These are phyloP conservation scores for Pocillopora damicornis DNA, from an alignment of 64 coral and sea anemone genomes.

Conservation along the genomic window DNA sequence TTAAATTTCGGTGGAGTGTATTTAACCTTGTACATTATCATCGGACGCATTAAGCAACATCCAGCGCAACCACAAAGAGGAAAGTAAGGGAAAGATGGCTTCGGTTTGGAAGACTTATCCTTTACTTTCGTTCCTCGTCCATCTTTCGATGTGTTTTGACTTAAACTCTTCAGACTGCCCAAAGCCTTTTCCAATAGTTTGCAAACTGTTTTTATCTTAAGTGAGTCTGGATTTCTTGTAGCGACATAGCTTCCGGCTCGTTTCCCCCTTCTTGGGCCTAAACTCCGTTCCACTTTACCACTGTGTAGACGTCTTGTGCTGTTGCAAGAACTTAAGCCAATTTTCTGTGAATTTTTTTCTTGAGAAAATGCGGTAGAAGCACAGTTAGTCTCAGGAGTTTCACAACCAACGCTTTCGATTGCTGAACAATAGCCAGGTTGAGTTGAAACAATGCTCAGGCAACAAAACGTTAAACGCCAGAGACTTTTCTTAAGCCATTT, in stretches of 20 bases:
- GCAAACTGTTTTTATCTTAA: neutral
- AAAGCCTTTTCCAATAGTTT: neutral
- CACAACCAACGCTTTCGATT: neutral
- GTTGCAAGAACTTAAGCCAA: neutral
- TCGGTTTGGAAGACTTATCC: neutral
- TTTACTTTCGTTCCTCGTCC: neutral
- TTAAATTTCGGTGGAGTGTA: constrained; percentile 52
- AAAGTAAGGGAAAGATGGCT: neutral
- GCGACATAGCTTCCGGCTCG: neutral
- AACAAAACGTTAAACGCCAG: neutral
- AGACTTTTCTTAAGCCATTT: neutral
- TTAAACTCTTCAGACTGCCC: neutral
- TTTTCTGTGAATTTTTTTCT: neutral
- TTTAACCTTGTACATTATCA: constrained; percentile 45
- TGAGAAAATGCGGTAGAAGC: neutral
- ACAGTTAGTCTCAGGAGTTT: neutral
- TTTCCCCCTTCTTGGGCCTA: neutral
- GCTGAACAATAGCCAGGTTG: neutral
- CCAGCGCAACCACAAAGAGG: constrained; percentile 25
- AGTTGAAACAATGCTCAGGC: neutral
- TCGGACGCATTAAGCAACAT: constrained; percentile 2
- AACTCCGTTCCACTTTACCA: neutral
- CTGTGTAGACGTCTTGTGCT: neutral
- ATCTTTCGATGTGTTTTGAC: too few species aligned
- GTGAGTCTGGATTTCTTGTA: neutral